These are phyloP conservation scores for Aplocera efformata DNA, from an alignment of 2,888 invertebrate species.

Conservation along the genomic window DNA sequence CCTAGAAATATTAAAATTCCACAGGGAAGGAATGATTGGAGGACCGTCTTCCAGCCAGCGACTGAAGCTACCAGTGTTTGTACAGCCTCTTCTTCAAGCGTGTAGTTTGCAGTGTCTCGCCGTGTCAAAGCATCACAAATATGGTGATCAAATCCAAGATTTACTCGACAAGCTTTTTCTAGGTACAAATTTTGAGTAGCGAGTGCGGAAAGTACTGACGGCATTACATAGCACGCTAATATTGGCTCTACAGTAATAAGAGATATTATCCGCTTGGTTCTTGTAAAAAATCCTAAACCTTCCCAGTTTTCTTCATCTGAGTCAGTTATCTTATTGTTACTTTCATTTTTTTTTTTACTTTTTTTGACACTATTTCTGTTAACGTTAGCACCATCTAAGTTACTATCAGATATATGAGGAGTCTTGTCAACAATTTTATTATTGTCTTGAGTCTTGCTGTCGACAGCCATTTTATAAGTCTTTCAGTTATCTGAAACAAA, in stretches of 20 bases:
- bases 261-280: conserved; percentile 77
- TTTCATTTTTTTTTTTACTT: conserved; percentile 45
- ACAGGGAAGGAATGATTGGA: conserved; percentile 90
- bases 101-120: conserved; percentile 83
- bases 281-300: conserved; percentile 77
- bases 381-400: conserved; percentile 60
- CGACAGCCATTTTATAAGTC: conserved; percentile 50
- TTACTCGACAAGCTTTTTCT: conserved; percentile 93
- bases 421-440: conserved; percentile 49
- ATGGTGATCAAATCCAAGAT: conserved; percentile 85
- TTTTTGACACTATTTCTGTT: conserved; percentile 58
- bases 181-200: conserved; percentile 92
- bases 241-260: conserved; percentile 89
- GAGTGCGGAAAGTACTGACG: conserved; percentile 83
- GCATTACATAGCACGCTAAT: conserved; percentile 86
- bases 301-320: conserved; percentile 59
- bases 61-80: conserved; percentile 89
- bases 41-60: conserved; percentile 91
- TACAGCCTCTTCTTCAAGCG: conserved; percentile 82
- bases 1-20: conserved; percentile 90
- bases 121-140: conserved; percentile 88
- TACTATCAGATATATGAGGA: conserved; percentile 48
- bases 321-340: conserved; percentile 37
- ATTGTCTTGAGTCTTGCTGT: conserved; percentile 48
- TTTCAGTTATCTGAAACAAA: conserved; percentile 51